Evolutionary conservation across 1,140 invertebrate species (phyloP).

Genomic region (Acromyrmex heyeri): DNA sequence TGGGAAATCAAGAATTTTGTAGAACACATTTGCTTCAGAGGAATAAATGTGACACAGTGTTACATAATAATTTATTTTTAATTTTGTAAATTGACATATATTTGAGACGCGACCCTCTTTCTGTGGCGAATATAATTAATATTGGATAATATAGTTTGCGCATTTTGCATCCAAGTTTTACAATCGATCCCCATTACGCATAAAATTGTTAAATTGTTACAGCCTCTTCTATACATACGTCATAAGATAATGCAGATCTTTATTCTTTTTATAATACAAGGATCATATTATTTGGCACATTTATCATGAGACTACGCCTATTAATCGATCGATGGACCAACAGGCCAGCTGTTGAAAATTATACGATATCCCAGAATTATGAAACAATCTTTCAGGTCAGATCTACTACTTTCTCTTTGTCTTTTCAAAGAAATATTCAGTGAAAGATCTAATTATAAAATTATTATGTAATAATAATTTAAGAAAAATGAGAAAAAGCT

Average conservation of each 20-base stretch:
- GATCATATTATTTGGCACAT: slow-evolving; percentile 77
- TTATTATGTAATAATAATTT: background rate
- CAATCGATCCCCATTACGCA: background rate
- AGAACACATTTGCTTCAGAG: slow-evolving; percentile 51
- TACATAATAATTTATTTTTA: slow-evolving; percentile 67
- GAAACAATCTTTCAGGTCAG: background rate
- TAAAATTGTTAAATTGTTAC: slow-evolving; percentile 22
- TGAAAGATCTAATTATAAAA: background rate
- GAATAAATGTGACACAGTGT: slow-evolving; percentile 65
- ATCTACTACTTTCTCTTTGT: background rate
- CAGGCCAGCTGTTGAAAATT: slow-evolving; percentile 52
- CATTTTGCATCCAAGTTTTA: slow-evolving; percentile 5
- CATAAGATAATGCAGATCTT: background rate
- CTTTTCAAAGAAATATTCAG: background rate
- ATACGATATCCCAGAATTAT: background rate
- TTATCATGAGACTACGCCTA: slow-evolving; percentile 65
- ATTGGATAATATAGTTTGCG: background rate
- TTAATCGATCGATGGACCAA: slow-evolving; percentile 48
- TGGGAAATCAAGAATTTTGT: slow-evolving; percentile 32
- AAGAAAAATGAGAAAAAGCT: background rate
- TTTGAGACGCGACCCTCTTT: slow-evolving; percentile 49
- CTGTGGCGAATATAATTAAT: slow-evolving; percentile 6
- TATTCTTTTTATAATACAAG: slow-evolving; percentile 13
- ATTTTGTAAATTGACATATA: slow-evolving; percentile 65
- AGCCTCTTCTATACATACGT: background rate